Percentiles rank a stretch among this genome's conserved stretches.
Conservation (phyloP, 2,797 vertebrate genomes). For the Chelidonichthys spinosus region DNA sequence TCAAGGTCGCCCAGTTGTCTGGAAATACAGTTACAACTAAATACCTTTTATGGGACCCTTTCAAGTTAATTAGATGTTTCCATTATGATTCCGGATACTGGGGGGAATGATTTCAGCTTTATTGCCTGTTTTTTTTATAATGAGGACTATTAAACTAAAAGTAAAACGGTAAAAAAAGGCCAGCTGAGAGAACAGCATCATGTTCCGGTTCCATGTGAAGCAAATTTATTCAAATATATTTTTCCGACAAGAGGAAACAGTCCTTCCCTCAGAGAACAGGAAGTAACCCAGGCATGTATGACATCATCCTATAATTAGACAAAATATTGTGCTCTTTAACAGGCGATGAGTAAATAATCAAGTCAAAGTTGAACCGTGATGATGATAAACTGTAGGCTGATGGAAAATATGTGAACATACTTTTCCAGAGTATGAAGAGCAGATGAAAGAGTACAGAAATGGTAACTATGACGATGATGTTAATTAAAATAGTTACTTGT, state of each 20-base stretch:
- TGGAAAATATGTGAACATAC: background rate
- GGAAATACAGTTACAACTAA: slow-evolving; percentile 1
- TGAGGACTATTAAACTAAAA: slow-evolving; percentile 1
- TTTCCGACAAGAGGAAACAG: slow-evolving; percentile 12
- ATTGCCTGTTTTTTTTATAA: background rate
- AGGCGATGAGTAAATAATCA: background rate
- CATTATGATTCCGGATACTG: background rate
- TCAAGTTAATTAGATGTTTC: background rate
- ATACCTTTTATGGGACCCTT: background rate
- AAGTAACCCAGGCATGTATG: slow-evolving; percentile 24
- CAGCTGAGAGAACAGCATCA: background rate
- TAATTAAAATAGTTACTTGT: background rate
- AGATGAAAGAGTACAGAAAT: background rate
- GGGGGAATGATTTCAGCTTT: background rate
- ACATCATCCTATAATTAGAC: slow-evolving; percentile 28
- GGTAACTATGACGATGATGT: background rate
- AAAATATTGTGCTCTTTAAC: slow-evolving; percentile 14
- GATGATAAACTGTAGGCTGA: background rate
- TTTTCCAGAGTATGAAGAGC: background rate
- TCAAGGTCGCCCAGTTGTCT: background rate
- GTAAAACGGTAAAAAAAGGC: background rate
- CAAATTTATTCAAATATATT: slow-evolving; percentile 2
- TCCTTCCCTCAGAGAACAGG: slow-evolving; percentile 36
- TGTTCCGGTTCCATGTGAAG: background rate
- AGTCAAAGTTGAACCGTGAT: background rate